Conservation (phyloP, 2,797 vertebrate genomes). For the Vultur gryphus region DNA sequence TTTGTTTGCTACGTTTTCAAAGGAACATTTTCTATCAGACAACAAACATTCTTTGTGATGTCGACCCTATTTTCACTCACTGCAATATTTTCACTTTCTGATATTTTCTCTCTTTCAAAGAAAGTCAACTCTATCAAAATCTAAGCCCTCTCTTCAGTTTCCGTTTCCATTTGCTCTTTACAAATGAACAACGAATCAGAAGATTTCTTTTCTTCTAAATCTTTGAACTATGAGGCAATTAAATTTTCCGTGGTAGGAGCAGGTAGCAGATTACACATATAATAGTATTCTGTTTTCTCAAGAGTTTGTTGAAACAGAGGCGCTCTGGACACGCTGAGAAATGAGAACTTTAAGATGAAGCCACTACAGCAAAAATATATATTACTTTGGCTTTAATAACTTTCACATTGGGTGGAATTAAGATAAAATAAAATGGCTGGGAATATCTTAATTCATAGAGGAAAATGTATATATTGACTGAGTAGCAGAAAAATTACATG, state of each 20-base stretch:
- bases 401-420: not conserved
- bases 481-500: not conserved
- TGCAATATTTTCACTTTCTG: not conserved
- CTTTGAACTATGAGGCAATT: constrained; percentile 5
- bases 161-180: constrained; percentile 26
- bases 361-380: not conserved
- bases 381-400: not conserved
- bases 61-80: not conserved
- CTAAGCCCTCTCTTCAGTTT: not conserved
- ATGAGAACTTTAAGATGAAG: not conserved
- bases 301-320: not conserved
- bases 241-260: not conserved
- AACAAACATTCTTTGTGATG: not conserved
- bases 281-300: not conserved
- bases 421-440: not conserved
- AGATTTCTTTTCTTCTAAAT: constrained; percentile 8
- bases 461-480: not conserved
- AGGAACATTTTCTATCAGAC: not conserved
- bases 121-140: constrained; percentile 15
- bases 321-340: not conserved
- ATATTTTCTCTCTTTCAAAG: not conserved
- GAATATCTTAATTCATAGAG: not conserved
- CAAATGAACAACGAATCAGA: not conserved
- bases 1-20: not conserved
- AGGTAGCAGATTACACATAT: not conserved